Percentiles rank a stretch among this genome's conserved stretches.
Conservation (phyloP, 2,113 vertebrate species). For the Dolichallabes microphthalmus region DNA sequence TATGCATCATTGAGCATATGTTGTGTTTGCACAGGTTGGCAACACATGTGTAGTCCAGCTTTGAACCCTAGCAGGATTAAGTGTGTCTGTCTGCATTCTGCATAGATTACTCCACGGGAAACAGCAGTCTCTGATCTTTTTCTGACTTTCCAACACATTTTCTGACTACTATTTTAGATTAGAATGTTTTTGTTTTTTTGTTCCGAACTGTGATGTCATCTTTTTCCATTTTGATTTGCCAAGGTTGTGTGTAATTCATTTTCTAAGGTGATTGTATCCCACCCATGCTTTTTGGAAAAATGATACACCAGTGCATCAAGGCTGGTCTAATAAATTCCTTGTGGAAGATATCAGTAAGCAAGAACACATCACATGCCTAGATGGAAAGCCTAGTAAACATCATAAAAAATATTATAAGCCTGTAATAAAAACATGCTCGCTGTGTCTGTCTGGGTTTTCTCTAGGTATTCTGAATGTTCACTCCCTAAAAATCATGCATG, state of each 20-base stretch:
- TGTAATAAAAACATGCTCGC: constrained; percentile 32
- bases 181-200: neutral
- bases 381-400: constrained; percentile 63
- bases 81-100: constrained; percentile 59
- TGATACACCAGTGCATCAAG: constrained; percentile 36
- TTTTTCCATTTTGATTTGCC: constrained; percentile 4
- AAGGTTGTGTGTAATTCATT: constrained; percentile 29
- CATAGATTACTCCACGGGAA: constrained; percentile 27
- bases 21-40: constrained; percentile 64
- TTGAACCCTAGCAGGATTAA: constrained; percentile 67
- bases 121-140: constrained; percentile 34
- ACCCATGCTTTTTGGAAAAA: constrained; percentile 22
- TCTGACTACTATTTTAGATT: constrained; percentile 5
- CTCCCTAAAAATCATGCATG: constrained; percentile 20
- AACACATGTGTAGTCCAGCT: constrained; percentile 68
- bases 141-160: neutral
- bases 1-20: constrained; percentile 25
- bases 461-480: constrained; percentile 44
- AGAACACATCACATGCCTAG: constrained; percentile 46
- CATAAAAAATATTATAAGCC: constrained; percentile 57
- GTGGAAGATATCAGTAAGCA: constrained; percentile 51
- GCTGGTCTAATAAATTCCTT: constrained; percentile 56
- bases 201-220: neutral
- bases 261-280: constrained; percentile 6
- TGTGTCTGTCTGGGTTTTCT: constrained; percentile 34